Conservation (phyloP, 2,797 vertebrate species). For the Psittacula echo region DNA sequence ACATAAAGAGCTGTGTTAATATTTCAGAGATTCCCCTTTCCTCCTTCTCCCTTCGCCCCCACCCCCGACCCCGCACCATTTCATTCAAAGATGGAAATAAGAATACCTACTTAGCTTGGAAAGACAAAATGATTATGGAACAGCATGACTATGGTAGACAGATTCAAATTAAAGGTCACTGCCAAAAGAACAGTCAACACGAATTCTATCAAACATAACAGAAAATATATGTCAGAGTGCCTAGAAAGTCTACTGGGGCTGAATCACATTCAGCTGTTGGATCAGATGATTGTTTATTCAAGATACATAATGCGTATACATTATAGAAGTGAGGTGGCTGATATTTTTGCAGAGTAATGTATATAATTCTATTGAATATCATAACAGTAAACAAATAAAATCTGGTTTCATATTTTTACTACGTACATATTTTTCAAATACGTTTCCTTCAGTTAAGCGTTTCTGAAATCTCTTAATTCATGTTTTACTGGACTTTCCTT, state of each 20-base stretch:
- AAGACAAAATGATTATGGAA: slow-evolving; percentile 1
- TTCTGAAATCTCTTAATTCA: neutral
- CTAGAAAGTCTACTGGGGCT: slow-evolving; percentile 32
- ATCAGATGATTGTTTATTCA: slow-evolving; percentile 70
- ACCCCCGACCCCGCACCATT: neutral
- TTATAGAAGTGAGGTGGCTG: slow-evolving; percentile 17
- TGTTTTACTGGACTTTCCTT: neutral
- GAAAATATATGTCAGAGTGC: slow-evolving; percentile 38
- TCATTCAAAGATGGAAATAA: slow-evolving; percentile 11
- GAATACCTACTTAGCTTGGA: neutral
- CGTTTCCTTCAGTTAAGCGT: neutral
- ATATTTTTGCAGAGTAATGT: slow-evolving; percentile 34
- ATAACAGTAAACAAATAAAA: slow-evolving; percentile 38
- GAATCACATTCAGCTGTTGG: slow-evolving; percentile 58
- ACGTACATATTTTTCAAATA: neutral
- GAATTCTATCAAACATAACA: slow-evolving; percentile 59
- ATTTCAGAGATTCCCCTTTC: neutral
- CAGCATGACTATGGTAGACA: neutral
- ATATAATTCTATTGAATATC: slow-evolving; percentile 21
- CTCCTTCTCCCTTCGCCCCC: neutral
- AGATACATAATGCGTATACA: slow-evolving; percentile 63
- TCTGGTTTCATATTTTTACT: neutral
- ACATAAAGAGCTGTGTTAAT: neutral
- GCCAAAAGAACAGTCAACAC: slow-evolving; percentile 44
- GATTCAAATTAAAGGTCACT: slow-evolving; percentile 65